Conservation (phyloP, 2,888 invertebrate genomes). For the Danaus chrysippus region DNA sequence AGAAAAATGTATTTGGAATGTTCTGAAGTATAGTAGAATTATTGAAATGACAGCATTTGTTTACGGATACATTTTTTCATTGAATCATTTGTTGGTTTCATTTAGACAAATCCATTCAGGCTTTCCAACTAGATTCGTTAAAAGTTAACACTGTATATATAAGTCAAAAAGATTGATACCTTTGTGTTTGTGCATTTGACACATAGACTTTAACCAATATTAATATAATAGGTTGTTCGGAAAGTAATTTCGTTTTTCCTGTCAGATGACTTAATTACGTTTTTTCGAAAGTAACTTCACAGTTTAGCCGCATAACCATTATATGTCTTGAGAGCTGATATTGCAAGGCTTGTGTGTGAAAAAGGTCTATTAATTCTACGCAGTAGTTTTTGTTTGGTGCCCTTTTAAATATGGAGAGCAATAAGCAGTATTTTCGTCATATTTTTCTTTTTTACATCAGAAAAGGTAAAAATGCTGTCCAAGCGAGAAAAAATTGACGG, state of each 20-base stretch:
- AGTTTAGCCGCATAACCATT: slow-evolving; percentile 6
- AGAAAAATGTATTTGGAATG: too few relatives aligned
- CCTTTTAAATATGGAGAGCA: too few relatives aligned
- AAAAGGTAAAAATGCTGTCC: neutral
- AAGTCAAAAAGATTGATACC: too few relatives aligned
- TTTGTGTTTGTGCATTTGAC: too few relatives aligned
- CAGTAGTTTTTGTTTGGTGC: neutral
- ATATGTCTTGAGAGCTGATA: slow-evolving; percentile 6
- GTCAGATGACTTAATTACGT: slow-evolving; percentile 12
- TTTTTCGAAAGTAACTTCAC: slow-evolving; percentile 9
- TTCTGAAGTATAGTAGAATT: too few relatives aligned
- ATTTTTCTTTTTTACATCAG: neutral
- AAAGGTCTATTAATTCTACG: neutral
- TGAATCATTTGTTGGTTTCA: too few relatives aligned
- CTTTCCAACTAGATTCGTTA: too few relatives aligned
- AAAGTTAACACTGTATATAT: too few relatives aligned
- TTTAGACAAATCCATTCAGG: too few relatives aligned
- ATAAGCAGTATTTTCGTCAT: neutral
- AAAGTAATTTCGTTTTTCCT: slow-evolving; percentile 12
- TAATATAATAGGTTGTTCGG: neutral
- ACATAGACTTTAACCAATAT: too few relatives aligned
- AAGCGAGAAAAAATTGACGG: neutral
- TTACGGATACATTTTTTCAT: too few relatives aligned
- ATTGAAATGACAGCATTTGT: too few relatives aligned
- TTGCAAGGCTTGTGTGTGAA: neutral